These are phyloP conservation scores for Stegodyphus mimosarum DNA, from an alignment of 1,140 invertebrate species.

Conservation along the genomic window DNA sequence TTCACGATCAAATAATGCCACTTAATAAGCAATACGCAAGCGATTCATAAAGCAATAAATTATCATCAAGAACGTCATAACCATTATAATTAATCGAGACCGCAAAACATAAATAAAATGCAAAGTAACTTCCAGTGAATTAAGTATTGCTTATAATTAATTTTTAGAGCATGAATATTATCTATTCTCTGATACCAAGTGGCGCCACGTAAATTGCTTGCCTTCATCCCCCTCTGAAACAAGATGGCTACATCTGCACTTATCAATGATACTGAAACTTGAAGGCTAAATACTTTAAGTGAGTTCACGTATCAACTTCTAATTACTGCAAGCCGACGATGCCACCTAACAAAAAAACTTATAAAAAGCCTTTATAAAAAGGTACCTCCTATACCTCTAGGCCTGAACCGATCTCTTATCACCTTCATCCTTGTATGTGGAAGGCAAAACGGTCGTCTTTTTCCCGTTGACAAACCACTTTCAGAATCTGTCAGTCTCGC, in stretches of 20 bases:
- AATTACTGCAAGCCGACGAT: slow-evolving; percentile 32
- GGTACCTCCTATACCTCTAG: neutral
- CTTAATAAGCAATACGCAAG: no score
- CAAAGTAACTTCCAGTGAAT: no score
- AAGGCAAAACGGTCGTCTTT: neutral
- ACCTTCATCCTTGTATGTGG: slow-evolving; percentile 3
- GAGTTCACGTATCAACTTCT: slow-evolving; percentile 6
- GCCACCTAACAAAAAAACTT: neutral
- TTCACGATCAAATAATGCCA: no score
- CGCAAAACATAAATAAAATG: no score
- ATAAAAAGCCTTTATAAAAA: neutral
- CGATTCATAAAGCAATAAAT: no score
- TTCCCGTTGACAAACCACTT: slow-evolving; percentile 35
- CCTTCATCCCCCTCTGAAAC: neutral
- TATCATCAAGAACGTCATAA: no score
- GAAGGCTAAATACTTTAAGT: slow-evolving; percentile 41
- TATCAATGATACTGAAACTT: neutral
- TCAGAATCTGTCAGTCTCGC: neutral
- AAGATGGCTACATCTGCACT: neutral
- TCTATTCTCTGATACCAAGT: no score
- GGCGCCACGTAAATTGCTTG: no score
- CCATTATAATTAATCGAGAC: no score
- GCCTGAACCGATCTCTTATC: slow-evolving; percentile 38
- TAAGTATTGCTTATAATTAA: no score
- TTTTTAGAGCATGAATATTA: no score